Evolutionary conservation across 2,888 invertebrate species (phyloP).

Genomic region (Criorhina ranunculi): DNA sequence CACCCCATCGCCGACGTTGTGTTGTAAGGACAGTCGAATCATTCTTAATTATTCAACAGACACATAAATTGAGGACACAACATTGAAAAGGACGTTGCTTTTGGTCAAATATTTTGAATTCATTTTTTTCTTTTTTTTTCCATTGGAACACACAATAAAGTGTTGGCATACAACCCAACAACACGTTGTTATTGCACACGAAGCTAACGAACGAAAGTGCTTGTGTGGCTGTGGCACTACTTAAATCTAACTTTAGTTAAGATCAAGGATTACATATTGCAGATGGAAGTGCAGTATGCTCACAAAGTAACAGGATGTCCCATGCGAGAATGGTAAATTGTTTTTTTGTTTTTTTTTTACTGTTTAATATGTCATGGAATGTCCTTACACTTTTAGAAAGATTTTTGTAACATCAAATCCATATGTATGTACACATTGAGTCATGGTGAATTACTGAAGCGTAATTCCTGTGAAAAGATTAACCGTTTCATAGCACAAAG

Average conservation of each 20-base stretch:
- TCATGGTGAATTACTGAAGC: slow-evolving; percentile 42
- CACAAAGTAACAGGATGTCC: slow-evolving; percentile 19
- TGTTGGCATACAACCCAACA: neutral
- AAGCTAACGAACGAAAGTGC: neutral
- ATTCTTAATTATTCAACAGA: slow-evolving; percentile 74
- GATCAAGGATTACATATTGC: slow-evolving; percentile 44
- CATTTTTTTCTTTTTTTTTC: slow-evolving; percentile 2
- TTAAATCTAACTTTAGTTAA: slow-evolving; percentile 29
- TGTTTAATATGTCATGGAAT: neutral
- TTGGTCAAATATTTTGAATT: slow-evolving; percentile 61
- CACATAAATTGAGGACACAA: slow-evolving; percentile 65
- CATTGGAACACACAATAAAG: neutral
- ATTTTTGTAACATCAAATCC: slow-evolving; percentile 9
- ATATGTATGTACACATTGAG: slow-evolving; percentile 8
- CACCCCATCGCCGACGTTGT: slow-evolving; percentile 7
- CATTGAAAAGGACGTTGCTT: slow-evolving; percentile 65
- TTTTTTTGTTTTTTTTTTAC: neutral
- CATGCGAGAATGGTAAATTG: slow-evolving; percentile 14
- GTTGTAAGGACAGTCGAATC: slow-evolving; percentile 49
- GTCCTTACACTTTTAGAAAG: slow-evolving; percentile 31
- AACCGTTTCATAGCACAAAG: slow-evolving; percentile 20
- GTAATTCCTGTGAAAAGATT: slow-evolving; percentile 24
- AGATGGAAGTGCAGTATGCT: slow-evolving; percentile 26
- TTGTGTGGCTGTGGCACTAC: neutral
- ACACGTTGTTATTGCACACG: slow-evolving; percentile 8